phyloP scores from a whole-genome alignment of 2,113 vertebrate species.

The Myodes glareolus region DNA sequence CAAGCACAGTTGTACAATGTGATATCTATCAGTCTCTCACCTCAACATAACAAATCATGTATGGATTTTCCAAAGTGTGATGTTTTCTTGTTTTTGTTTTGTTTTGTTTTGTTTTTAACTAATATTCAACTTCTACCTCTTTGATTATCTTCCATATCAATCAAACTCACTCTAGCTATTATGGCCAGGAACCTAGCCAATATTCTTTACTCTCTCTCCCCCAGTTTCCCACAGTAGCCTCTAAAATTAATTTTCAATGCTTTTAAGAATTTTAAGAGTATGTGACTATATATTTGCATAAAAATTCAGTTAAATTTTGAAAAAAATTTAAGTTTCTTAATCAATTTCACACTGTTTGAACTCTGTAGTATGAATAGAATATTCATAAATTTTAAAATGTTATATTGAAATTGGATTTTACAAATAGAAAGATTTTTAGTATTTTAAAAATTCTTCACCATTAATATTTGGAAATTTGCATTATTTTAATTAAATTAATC shows the following conservation, averaged over 20 bases:
- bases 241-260: not conserved
- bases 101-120: not conserved
- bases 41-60: not conserved
- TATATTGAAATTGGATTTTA: not conserved
- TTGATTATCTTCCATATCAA: not conserved
- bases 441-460: not conserved
- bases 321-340: not conserved
- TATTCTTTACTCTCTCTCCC: not conserved
- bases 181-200: not conserved
- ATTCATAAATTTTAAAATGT: not conserved
- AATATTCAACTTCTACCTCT: not conserved
- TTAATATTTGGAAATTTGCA: not conserved
- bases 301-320: not conserved
- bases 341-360: not conserved
- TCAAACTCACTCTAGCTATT: not conserved
- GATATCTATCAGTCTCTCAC: not conserved
- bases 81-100: not conserved
- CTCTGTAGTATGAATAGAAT: not conserved
- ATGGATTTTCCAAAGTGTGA: not conserved
- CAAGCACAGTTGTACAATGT: not conserved
- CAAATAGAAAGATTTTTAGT: not conserved
- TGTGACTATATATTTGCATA: not conserved
- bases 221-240: not conserved
- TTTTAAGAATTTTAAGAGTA: not conserved
- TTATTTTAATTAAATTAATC: not conserved